phyloP scores from a whole-genome alignment of 2,797 vertebrate genomes.

The Pseudochirops corinnae region DNA sequence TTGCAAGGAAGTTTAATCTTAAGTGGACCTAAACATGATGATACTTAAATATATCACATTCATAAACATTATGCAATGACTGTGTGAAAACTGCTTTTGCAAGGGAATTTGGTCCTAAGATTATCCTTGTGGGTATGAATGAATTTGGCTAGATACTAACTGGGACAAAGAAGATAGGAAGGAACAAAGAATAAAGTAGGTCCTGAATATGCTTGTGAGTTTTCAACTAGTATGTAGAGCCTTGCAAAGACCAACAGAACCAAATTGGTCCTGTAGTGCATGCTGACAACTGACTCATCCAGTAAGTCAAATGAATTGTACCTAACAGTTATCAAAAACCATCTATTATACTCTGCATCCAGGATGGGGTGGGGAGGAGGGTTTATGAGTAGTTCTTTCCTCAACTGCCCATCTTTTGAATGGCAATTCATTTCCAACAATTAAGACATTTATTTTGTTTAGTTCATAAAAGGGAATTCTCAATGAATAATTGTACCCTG shows the following conservation, averaged over 20 bases:
- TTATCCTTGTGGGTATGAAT: not conserved
- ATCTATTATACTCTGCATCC: not conserved
- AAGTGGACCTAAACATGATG: not conserved
- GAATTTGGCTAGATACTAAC: not conserved
- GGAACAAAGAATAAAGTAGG: not conserved
- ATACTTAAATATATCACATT: not conserved
- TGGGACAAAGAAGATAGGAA: not conserved
- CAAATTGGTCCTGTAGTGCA: not conserved
- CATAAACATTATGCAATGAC: not conserved
- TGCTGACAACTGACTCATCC: not conserved
- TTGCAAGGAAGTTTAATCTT: not conserved
- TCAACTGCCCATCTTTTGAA: not conserved
- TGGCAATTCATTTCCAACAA: not conserved
- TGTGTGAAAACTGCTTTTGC: not conserved
- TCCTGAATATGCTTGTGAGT: not conserved
- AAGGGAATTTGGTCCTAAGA: not conserved
- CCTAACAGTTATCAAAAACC: not conserved
- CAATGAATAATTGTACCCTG: not conserved
- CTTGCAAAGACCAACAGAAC: not conserved
- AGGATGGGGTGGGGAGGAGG: not conserved
- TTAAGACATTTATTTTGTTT: not conserved
- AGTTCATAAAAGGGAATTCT: not conserved
- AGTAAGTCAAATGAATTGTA: not conserved
- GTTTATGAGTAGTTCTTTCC: not conserved
- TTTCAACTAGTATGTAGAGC: not conserved